Conservation (phyloP, 2,888 invertebrate species). For the Phania funesta region DNA sequence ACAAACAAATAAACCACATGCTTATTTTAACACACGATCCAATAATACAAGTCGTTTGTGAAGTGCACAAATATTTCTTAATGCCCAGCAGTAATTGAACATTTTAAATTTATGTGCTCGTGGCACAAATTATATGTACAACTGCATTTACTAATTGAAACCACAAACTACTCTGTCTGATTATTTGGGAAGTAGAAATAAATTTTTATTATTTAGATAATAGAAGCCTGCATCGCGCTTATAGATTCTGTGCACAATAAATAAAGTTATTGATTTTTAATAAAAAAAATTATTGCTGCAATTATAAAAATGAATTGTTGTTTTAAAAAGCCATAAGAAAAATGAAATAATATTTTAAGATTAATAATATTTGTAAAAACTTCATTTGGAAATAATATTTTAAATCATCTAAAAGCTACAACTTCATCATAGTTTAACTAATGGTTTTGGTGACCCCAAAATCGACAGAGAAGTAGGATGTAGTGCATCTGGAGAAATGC, state of each 20-base stretch:
- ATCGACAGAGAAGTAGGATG: no score
- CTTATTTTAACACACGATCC: no score
- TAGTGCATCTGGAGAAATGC: no score
- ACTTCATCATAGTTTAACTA: no score
- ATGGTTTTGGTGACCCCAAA: no score
- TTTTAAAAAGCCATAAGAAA: not conserved
- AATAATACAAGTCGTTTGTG: no score
- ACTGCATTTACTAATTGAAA: slow-evolving; percentile 52
- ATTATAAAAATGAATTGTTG: not conserved
- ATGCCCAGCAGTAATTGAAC: not conserved
- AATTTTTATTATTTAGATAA: slow-evolving; percentile 46
- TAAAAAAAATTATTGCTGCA: not conserved
- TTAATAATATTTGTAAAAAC: no score
- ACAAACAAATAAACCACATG: no score
- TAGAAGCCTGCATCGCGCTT: slow-evolving; percentile 26
- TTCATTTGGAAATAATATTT: no score
- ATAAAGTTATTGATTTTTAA: not conserved
- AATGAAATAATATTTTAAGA: no score
- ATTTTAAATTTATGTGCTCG: slow-evolving; percentile 12
- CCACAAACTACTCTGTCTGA: slow-evolving; percentile 19
- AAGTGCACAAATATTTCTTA: no score
- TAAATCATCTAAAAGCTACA: no score
- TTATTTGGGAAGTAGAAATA: slow-evolving; percentile 30
- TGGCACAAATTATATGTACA: slow-evolving; percentile 26
- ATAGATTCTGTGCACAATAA: not conserved